Base-by-base conservation (phyloP, 2,888 invertebrate genomes). In the Limnephilus rhombicus region DNA sequence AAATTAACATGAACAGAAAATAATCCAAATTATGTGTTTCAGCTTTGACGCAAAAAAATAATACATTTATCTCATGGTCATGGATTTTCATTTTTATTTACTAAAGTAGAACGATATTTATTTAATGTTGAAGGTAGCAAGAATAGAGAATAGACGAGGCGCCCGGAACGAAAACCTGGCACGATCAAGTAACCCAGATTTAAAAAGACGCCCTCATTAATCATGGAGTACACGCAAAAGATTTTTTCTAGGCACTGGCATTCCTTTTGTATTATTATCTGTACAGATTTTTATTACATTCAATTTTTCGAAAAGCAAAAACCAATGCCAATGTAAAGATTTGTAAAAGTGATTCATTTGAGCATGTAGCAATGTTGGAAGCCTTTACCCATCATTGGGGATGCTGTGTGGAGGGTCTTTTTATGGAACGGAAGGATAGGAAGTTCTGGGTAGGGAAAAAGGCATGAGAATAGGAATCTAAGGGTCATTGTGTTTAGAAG, bases 111-210 rank as follows among this genome's bases (percentile, higher is more conserved):
- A 68, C 53, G 24, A 18, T 13, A 18, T 53, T 53, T 0, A 53
- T 68, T 18, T 68, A 18, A 68, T 18, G 24, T 68, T 68, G 24
- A 68, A 68, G 53, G 53, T 68, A 24, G 53, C 53, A 68, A 18
- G 53, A 68, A 24, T 68, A 68, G 53, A 68, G 53, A 68, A 68
- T 68, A 68, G 53, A 68, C 24, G 53, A 68, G 53, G 53, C 53
- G 53, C 24, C 53, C 53, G 53, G 24, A 68, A 68, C 18, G 53
- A 24, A 68, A 68, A 68, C 24, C 53, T 68, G 53, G 82, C 82
- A 82, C 82, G 31, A 31, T 82, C 82, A 82, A 31, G 29, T 82
- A 29, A 82, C 82, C 29, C 82, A 82, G 82, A 82, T 82, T 82
- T 82, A 82, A 82, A 82, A 82, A 31, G 31, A 31, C 31, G 29